Evolutionary conservation across 2,113 vertebrate genomes (phyloP), one percentile per base, ranked within the genome.

Genomic region (Notiomystis cincta): DNA sequence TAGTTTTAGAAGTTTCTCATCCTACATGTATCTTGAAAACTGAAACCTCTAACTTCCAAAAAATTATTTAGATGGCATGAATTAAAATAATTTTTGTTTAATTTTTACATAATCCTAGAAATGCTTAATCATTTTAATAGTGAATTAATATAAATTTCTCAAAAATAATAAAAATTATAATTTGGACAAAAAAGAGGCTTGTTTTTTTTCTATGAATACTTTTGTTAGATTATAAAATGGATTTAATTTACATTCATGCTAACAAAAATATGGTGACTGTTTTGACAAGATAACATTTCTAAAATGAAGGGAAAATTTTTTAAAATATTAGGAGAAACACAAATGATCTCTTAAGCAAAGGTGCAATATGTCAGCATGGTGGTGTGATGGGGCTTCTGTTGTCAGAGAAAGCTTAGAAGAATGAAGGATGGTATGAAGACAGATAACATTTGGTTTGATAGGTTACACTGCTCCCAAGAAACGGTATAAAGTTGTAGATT

Each of bases 131-230:
- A 33, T 48, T 62, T 71, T 35, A 72, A 54, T 17, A 47, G 3
- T 31, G 7, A 72, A 64, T 60, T 50, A 31, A 64, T 67, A 7
- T 19, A 64, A 37, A 33, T 87, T 56, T 90, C 21, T 90, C 12
- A 84, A 81, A 6, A 44, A 7, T 15, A 69, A 14, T 16, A 27
- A 2, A 38, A 25, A 40, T n/a, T n/a, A n/a, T n/a, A n/a, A n/a
- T n/a, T n/a, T n/a, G n/a, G n/a, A n/a, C n/a, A 2, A 38, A 25
- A 40, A 73, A n/a, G 22, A 1, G 2, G 2, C 8, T 64, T 30
- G 1, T 66, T 48, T 0, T 42, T 54, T 76, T 67, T 72, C 70
- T 28, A 58, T 22, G 1, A 57, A 30, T 66, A 38, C 27, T 62
- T 88, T 66, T 58, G 4, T 67, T 70, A 31, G 4, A 60, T 50